Base-by-base conservation (phyloP, 2,797 vertebrate genomes). In the Clarias fuscus region DNA sequence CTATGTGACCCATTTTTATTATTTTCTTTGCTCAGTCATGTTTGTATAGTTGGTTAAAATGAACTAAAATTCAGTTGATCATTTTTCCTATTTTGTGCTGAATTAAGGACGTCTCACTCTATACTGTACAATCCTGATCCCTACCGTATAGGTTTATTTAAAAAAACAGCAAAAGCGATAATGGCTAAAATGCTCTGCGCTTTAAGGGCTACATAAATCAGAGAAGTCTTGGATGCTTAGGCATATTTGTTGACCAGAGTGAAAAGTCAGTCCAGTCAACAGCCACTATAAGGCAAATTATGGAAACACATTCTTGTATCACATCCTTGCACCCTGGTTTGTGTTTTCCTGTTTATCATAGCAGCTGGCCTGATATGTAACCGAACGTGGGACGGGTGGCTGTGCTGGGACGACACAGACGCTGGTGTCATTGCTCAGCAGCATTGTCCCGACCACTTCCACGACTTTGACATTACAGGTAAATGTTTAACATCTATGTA, bases 381-480 rank as follows among this genome's bases (percentile, higher is more conserved):
- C 90, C 96, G 97, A 43, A 99, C 98, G 0, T 99, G 98, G 98
- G 98, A 99, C 10, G 98, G 98, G 1, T 99, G 98, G 98, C 88
- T 99, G 86, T 99, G 98, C 86, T 99, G 98, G 98, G 97, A 96
- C 0, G 97, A 98, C 84, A 96, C 96, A 0, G 91, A 91, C 0
- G 95, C 96, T 0, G 97, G 98, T 27, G 88, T 96, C 0, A 93
- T 93, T 14, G 95, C 96, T 0, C 96, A 97, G 88, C 98, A 99
- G 92, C 96, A 94, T 61, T 99, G 98, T 84, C 98, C 98, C 0
- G 98, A 99, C 91, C 99, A 99, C 91, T 99, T 98, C 87, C 96
- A 97, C 88, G 98, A 99, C 90, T 99, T 99, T 87, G 98, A 99
- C 90, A 97, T 98, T 5, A 96, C 97, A 91, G 98, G 98, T 99